Base-by-base conservation (phyloP, 2,797 vertebrate genomes). In the Epinephelus coioides region DNA sequence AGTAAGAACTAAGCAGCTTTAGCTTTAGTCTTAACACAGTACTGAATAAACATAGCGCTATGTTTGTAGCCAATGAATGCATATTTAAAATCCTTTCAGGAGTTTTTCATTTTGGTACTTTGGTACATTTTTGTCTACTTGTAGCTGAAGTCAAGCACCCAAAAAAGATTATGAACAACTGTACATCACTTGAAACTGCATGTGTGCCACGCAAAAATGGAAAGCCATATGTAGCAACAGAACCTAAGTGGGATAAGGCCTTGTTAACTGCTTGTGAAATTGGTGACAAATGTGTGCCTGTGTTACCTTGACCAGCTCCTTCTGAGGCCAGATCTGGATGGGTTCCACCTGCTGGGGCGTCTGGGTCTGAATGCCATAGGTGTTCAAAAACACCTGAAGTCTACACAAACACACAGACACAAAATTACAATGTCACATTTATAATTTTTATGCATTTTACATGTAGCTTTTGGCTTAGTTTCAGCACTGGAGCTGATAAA, bases 291-390 rank as follows among this genome's bases (percentile, higher is more conserved):
- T 25, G 60, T 49, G 68, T 12, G 43, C 10, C 49, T 61, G 18
- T 44, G 10, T 95, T 95, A 99, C 98, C 95, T 99, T 99, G 59
- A 99, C 98, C 64, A 99, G 96, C 74, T 99, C 98, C 84, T 98
- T 97, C 86, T 99, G 98, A 34, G 98, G 96, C 98, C 98, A 99
- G 91, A 99, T 99, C 94, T 99, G 98, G 86, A 99, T 99, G 61
- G 98, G 98, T 84, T 99, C 98, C 83, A 99, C 98, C 85, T 99
- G 98, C 80, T 98, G 98, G 1, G 98, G 98, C 0, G 98, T 99
- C 89, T 99, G 98, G 13, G 98, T 99, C 88, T 98, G 97, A 84
- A 99, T 99, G 40, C 98, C 98, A 1, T 99, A 99, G 0, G 98
- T 99, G 92, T 99, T 99, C 82, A 99, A 93, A 89, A 99, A 99